Evolutionary conservation across 2,888 invertebrate genomes (phyloP).

Genomic region (Nemotelus nigrinus): DNA sequence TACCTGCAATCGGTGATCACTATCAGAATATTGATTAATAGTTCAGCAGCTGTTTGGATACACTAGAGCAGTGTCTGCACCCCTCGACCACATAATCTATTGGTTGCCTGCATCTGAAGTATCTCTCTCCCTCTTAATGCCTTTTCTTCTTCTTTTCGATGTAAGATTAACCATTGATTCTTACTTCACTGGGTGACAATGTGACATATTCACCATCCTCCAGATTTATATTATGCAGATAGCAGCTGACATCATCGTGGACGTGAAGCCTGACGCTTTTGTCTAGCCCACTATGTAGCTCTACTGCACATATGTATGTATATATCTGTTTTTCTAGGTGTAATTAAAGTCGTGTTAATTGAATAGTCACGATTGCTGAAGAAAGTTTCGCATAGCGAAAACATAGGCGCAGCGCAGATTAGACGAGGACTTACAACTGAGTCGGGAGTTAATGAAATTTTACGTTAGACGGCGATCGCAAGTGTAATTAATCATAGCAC

Average conservation of each 20-base stretch:
- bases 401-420: conserved; percentile 11
- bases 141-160: conserved; percentile 1
- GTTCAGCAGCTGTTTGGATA: conserved; percentile 36
- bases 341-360: conserved; percentile 45
- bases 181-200: background rate
- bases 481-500: conserved; percentile 42
- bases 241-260: no score
- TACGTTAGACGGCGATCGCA: conserved; percentile 32
- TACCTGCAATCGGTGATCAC: conserved; percentile 4
- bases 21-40: conserved; percentile 34
- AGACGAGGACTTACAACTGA: background rate
- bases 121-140: background rate
- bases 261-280: conserved; percentile 20
- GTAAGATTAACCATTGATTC: conserved; percentile 24
- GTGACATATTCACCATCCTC: conserved; percentile 1
- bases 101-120: conserved; percentile 14
- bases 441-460: conserved; percentile 17
- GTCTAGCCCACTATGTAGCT: conserved; percentile 6
- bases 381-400: conserved; percentile 20
- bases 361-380: conserved; percentile 39
- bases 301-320: background rate
- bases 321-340: conserved; percentile 13
- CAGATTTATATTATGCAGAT: background rate
- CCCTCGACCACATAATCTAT: conserved; percentile 27
- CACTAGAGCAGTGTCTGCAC: conserved; percentile 40